phyloP scores from a whole-genome alignment of 2,888 invertebrate genomes.

The Noctua comes region DNA sequence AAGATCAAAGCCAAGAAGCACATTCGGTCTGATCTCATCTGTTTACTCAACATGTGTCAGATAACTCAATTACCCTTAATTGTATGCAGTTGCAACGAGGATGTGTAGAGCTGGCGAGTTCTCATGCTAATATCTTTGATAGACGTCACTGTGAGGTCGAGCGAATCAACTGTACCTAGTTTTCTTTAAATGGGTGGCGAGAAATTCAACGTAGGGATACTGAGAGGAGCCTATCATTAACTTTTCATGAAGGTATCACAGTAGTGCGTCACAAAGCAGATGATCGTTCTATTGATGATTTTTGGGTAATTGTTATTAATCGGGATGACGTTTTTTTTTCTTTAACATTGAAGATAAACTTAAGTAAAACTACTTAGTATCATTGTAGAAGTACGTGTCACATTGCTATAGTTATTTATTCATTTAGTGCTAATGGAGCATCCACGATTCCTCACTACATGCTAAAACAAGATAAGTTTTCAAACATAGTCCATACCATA shows the following conservation, averaged over 20 bases:
- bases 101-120: constrained; percentile 22
- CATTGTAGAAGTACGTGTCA: too few relatives aligned
- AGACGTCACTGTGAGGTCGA: constrained; percentile 12
- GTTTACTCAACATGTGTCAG: constrained; percentile 44
- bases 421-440: too few relatives aligned
- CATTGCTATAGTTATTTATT: too few relatives aligned
- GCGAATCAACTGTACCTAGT: background rate
- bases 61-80: constrained; percentile 50
- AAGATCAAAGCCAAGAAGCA: constrained; percentile 53
- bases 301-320: background rate
- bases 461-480: background rate
- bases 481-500: too few relatives aligned
- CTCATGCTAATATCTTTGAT: constrained; percentile 24
- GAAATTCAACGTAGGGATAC: background rate
- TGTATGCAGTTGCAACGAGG: constrained; percentile 54
- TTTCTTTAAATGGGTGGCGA: background rate
- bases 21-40: constrained; percentile 49
- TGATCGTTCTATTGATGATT: background rate
- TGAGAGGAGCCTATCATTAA: background rate
- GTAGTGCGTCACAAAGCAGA: background rate
- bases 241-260: background rate
- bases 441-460: too few relatives aligned
- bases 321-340: background rate
- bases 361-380: too few relatives aligned
- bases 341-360: background rate